These are phyloP conservation scores for Acheta domesticus DNA, from an alignment of 2,888 invertebrate species.

Conservation along the genomic window DNA sequence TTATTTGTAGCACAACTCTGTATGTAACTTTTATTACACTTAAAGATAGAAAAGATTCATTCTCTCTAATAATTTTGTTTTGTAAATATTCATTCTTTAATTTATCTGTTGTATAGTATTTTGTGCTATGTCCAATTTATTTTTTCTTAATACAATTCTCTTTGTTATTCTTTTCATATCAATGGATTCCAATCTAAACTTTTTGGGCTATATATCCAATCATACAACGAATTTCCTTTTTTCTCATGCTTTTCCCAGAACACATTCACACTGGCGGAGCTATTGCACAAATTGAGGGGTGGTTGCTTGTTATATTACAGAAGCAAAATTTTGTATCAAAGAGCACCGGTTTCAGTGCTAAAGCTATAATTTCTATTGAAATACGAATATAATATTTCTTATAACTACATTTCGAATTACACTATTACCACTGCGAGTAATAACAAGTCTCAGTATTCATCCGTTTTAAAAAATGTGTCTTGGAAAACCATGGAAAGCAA, in stretches of 20 bases:
- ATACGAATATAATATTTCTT: too few relatives aligned
- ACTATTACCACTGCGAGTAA: too few relatives aligned
- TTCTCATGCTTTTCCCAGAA: background rate
- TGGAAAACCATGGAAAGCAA: too few relatives aligned
- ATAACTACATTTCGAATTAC: too few relatives aligned
- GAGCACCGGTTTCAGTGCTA: too few relatives aligned
- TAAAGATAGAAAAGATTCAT: background rate
- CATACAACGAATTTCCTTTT: background rate
- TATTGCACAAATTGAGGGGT: background rate
- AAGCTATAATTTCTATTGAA: too few relatives aligned
- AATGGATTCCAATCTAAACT: too few relatives aligned
- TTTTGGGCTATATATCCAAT: background rate
- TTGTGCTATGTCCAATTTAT: background rate
- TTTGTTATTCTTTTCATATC: too few relatives aligned
- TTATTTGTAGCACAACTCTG: conserved; percentile 6
- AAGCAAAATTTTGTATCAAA: too few relatives aligned
- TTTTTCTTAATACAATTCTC: too few relatives aligned
- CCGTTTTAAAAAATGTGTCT: too few relatives aligned
- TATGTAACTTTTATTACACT: background rate
- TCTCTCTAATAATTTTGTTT: conserved; percentile 6
- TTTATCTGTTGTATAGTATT: background rate
- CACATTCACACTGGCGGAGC: background rate
- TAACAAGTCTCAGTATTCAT: too few relatives aligned
- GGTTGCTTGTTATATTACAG: background rate
- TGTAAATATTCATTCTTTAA: conserved; percentile 3